Conservation (phyloP, 2,797 vertebrate genomes). For the Microcaecilia unicolor region DNA sequence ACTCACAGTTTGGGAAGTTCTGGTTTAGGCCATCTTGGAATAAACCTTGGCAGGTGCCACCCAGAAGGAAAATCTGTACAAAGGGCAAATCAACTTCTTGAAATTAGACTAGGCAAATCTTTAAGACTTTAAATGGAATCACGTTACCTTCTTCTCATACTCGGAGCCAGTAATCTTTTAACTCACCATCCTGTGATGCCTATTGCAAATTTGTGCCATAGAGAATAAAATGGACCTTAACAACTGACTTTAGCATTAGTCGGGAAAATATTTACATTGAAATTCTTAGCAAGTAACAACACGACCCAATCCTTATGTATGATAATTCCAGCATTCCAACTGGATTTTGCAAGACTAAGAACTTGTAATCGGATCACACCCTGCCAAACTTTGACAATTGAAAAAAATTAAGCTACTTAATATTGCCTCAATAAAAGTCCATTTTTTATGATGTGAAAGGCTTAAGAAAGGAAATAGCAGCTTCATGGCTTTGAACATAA, state of each 20-base stretch:
- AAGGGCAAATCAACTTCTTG: too few species aligned
- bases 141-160: too few species aligned
- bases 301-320: slow-evolving; percentile 18
- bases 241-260: slow-evolving; percentile 20
- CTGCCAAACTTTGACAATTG: slow-evolving; percentile 7
- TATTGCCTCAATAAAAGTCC: background rate
- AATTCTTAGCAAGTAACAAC: slow-evolving; percentile 42
- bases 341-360: slow-evolving; percentile 31
- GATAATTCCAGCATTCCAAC: slow-evolving; percentile 37
- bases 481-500: background rate
- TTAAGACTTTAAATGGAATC: too few species aligned
- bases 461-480: background rate
- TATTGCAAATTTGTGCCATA: slow-evolving; percentile 3
- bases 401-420: slow-evolving; percentile 13
- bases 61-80: too few species aligned
- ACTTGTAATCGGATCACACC: slow-evolving; percentile 41
- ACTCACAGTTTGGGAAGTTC: too few species aligned
- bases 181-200: too few species aligned
- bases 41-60: too few species aligned
- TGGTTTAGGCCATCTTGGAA: too few species aligned
- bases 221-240: slow-evolving; percentile 17
- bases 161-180: too few species aligned
- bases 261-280: slow-evolving; percentile 29
- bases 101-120: too few species aligned
- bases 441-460: background rate